A percentile compares a stretch with the other conserved stretches of the same genome.
Conservation (phyloP, 2,797 vertebrate species). For the Cyprinella venusta region DNA sequence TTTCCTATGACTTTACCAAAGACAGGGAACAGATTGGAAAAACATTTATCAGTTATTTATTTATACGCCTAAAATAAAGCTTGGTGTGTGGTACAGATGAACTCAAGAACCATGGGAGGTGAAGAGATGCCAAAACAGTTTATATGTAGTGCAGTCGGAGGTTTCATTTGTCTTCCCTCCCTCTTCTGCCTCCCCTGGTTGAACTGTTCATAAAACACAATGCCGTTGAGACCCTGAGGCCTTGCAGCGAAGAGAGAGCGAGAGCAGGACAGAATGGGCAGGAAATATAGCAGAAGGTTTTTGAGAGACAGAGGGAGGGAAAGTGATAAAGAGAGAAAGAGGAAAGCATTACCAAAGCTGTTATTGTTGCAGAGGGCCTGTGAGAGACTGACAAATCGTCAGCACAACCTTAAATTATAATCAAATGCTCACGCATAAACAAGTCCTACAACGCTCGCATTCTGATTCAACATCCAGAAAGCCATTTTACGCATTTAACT, state of each 20-base stretch:
- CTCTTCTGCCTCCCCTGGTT: constrained; percentile 1
- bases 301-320: not conserved
- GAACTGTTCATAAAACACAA: constrained; percentile 35
- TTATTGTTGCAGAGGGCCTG: not conserved
- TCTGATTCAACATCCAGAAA: not conserved
- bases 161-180: constrained; percentile 23
- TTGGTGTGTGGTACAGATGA: constrained; percentile 16
- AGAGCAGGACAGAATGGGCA: not conserved
- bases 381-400: not conserved
- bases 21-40: not conserved
- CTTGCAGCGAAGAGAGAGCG: not conserved
- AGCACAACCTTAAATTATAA: constrained; percentile 15
- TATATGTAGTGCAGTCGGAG: constrained; percentile 18
- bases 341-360: not conserved
- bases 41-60: constrained; percentile 12
- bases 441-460: not conserved
- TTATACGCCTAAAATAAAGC: constrained; percentile 18
- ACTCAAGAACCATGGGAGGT: constrained; percentile 14
- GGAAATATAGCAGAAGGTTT: constrained; percentile 11
- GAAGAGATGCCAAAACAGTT: constrained; percentile 12
- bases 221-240: constrained; percentile 8
- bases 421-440: not conserved
- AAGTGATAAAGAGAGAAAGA: not conserved
- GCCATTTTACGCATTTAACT: not conserved
- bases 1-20: not conserved